Evolutionary conservation across 2,797 vertebrate genomes (phyloP).

Genomic region (Hydrocynus forskahlii): DNA sequence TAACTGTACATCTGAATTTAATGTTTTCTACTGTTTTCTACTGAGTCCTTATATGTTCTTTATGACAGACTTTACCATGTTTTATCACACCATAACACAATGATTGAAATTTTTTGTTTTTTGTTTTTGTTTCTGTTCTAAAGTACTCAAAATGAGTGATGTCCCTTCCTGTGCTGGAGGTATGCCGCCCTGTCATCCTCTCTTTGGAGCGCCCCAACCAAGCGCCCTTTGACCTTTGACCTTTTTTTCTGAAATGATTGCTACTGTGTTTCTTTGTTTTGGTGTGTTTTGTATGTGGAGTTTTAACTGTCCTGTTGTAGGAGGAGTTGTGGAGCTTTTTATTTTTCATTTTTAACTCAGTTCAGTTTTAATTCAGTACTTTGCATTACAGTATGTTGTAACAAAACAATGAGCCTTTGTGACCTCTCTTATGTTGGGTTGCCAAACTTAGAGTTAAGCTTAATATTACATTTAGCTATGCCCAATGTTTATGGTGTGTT

Average conservation of each 20-base stretch:
- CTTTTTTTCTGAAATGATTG: slow-evolving; percentile 53
- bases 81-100: slow-evolving; percentile 56
- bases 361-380: slow-evolving; percentile 8
- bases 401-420: slow-evolving; percentile 16
- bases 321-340: slow-evolving; percentile 38
- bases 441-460: too few relatives aligned
- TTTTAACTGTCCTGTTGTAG: slow-evolving; percentile 49
- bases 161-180: slow-evolving; percentile 77
- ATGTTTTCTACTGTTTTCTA: not conserved
- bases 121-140: slow-evolving; percentile 72
- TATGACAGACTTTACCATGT: not conserved
- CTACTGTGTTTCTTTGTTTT: slow-evolving; percentile 55
- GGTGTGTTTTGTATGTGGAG: slow-evolving; percentile 57
- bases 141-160: slow-evolving; percentile 85
- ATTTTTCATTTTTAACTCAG: not conserved
- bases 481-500: not conserved
- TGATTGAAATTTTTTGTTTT: slow-evolving; percentile 72
- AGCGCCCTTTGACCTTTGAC: slow-evolving; percentile 51
- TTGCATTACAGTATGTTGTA: slow-evolving; percentile 13
- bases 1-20: not conserved
- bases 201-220: slow-evolving; percentile 62
- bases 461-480: too few relatives aligned
- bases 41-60: not conserved
- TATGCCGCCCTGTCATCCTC: slow-evolving; percentile 72
- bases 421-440: slow-evolving; percentile 54